Evolutionary conservation across 2,888 invertebrate species (phyloP).

Genomic region (Epinotia demarniana): DNA sequence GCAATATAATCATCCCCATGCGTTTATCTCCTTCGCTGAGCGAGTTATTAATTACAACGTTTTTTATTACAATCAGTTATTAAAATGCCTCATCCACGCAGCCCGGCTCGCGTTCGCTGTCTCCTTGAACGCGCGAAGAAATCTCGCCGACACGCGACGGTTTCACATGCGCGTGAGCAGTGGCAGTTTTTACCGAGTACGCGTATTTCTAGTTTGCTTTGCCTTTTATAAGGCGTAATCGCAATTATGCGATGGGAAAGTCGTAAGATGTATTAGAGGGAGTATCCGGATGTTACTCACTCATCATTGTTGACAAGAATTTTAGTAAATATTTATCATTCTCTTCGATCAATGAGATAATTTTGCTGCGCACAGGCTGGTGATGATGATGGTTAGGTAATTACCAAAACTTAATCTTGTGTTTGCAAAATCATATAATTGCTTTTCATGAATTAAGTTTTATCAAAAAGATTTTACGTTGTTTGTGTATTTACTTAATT

Average conservation of each 20-base stretch:
- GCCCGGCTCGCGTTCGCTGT: conserved; percentile 56
- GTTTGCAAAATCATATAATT: no score
- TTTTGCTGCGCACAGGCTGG: no score
- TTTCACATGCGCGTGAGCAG: conserved; percentile 66
- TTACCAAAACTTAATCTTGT: no score
- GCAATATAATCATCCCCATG: background rate
- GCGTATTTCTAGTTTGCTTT: conserved; percentile 42
- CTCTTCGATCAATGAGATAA: no score
- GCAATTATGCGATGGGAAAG: conserved; percentile 43
- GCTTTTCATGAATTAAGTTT: no score
- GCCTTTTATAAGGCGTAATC: conserved; percentile 38
- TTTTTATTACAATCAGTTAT: conserved; percentile 23
- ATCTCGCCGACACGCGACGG: conserved; percentile 75
- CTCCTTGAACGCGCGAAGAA: conserved; percentile 80
- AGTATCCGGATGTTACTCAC: conserved; percentile 16
- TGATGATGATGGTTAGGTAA: no score
- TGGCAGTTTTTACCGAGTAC: conserved; percentile 48
- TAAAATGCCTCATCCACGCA: conserved; percentile 47
- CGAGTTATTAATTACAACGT: background rate
- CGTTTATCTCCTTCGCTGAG: no score
- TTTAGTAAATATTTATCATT: background rate
- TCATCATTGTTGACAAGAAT: background rate
- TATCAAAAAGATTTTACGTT: no score
- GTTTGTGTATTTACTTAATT: no score
- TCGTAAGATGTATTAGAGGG: conserved; percentile 17